A percentile compares a stretch with the other conserved stretches of the same genome.
phyloP scores from a whole-genome alignment of 1,140 invertebrate genomes.

The Bombus turneri region DNA sequence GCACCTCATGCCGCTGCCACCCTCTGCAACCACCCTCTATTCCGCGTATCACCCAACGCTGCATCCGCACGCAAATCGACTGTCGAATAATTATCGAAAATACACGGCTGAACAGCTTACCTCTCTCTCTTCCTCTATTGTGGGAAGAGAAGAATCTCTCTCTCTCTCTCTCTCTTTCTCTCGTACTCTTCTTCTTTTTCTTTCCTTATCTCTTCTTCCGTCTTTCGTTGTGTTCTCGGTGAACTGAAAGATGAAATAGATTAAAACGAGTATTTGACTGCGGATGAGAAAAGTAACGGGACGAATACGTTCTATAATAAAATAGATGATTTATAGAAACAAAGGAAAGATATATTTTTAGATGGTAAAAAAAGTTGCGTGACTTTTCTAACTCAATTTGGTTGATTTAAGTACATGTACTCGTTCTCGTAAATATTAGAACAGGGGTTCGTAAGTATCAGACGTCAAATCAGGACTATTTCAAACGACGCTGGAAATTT shows the following conservation, averaged over 20 bases:
- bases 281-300: no score
- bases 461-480: no score
- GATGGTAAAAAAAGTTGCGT: fast-evolving
- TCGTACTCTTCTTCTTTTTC: no score
- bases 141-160: no score
- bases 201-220: background rate
- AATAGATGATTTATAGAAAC: background rate
- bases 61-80: constrained; percentile 59
- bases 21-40: constrained; percentile 30
- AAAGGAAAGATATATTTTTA: background rate
- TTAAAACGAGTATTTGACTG: background rate
- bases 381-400: no score
- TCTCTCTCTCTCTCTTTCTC: no score
- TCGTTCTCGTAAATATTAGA: no score
- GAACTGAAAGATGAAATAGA: background rate
- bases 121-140: background rate
- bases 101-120: constrained; percentile 57
- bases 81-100: constrained; percentile 69
- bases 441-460: no score
- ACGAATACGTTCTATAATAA: background rate
- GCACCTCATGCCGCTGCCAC: constrained; percentile 32
- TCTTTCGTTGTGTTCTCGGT: background rate
- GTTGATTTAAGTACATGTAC: no score
- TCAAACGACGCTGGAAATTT: no score
- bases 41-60: constrained; percentile 35